Percentiles rank a stretch among this genome's conserved stretches.
Conservation (phyloP, 2,888 invertebrate genomes). For the Timandra comae region DNA sequence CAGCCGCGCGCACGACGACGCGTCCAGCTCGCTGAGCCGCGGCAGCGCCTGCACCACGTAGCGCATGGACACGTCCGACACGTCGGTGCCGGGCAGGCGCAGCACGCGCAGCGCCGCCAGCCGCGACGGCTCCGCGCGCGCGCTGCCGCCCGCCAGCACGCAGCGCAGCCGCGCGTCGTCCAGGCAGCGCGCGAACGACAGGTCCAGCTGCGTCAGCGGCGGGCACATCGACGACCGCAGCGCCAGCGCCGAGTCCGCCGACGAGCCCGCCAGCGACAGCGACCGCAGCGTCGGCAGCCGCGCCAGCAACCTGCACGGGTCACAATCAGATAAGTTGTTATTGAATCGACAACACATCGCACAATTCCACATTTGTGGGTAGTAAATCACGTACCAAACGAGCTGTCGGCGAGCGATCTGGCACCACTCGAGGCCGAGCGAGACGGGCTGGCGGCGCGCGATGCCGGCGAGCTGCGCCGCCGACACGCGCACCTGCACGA, state of each 20-base stretch:
- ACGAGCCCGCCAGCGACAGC: slow-evolving; percentile 86
- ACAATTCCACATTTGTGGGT: too few relatives aligned
- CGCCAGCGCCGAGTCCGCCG: slow-evolving; percentile 86
- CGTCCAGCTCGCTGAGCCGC: slow-evolving; percentile 83
- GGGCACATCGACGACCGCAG: slow-evolving; percentile 89
- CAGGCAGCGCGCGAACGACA: slow-evolving; percentile 91
- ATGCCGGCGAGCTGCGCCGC: slow-evolving; percentile 87
- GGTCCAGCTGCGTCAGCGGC: slow-evolving; percentile 84
- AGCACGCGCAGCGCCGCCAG: slow-evolving; percentile 86
- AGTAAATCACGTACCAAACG: slow-evolving; percentile 79
- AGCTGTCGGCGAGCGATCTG: slow-evolving; percentile 90
- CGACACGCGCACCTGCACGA: slow-evolving; percentile 84
- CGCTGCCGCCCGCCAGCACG: slow-evolving; percentile 80
- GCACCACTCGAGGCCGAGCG: slow-evolving; percentile 91
- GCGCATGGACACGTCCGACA: slow-evolving; percentile 89
- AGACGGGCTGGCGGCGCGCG: slow-evolving; percentile 90
- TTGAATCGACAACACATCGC: too few relatives aligned
- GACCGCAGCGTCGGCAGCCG: slow-evolving; percentile 89
- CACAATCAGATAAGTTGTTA: too few relatives aligned
- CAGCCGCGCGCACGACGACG: slow-evolving; percentile 90
- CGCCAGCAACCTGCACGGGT: slow-evolving; percentile 78
- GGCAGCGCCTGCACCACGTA: slow-evolving; percentile 80
- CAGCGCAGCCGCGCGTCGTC: slow-evolving; percentile 91
- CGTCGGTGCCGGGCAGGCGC: slow-evolving; percentile 89
- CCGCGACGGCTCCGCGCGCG: slow-evolving; percentile 55